Base-by-base conservation (phyloP, 2,888 invertebrate species). In the Sarcophaga carnaria region DNA sequence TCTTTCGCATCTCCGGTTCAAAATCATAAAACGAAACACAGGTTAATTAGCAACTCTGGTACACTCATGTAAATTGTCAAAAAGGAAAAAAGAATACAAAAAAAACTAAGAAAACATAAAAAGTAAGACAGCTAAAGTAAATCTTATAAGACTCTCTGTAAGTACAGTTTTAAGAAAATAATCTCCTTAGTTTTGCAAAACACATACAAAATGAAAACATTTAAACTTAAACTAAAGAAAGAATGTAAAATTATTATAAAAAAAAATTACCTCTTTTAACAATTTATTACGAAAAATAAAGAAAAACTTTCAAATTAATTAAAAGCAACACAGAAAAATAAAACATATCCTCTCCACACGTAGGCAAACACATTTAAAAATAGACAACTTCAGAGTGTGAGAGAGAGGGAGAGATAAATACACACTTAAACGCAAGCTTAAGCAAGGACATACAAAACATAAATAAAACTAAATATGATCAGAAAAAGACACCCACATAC, bases 301-400 rank as follows among this genome's bases (percentile, higher is more conserved):
- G 72, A 79, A 83, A 83, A 75, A 69, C 69, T 83, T 83, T 75
- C 20, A 83, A 83, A 79, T 83, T 83, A 79, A 83, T 83, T 83
- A 83, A 78, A 79, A 79, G 79, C 83, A 79, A 79, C 74, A 70
- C 69, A 75, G 37, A 37, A 37, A 37, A 37, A 37, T 10, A 37
- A 37, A 37, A 37, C 8, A 37, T 37, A 37, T 37, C 2, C 37
- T 37, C 37, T 37, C 0, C 37, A 37, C 37, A 37, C 37, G 10
- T 37, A 37, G 8, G 10, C 37, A 37, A 37, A 37, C 37, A 10
- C 37, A 37, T 37, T 37, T 37, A 37, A 37, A 37, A 37, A 37
- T 37, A 37, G 17, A 83, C n/a, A 83, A 71, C 64, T 59, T 14
- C 37, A 64, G 54, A 64, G 45, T 70, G 10, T 25, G n/a, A 54